These are phyloP conservation scores for Hapalemur alaotrensis DNA, from an alignment of 2,797 vertebrate genomes.

Conservation along the genomic window DNA sequence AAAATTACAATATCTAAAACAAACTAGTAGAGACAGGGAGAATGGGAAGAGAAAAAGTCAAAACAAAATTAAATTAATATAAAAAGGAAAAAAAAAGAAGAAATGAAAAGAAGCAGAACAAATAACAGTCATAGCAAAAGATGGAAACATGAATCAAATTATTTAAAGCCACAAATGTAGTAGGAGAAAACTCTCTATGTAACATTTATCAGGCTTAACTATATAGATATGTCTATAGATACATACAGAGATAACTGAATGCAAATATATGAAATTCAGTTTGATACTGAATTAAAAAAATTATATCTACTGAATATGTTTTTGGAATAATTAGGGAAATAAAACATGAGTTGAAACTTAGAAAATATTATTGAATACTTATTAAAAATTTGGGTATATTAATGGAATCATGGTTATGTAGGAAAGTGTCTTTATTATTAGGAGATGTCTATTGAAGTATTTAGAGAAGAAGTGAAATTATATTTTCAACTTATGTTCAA, in stretches of 20 bases:
- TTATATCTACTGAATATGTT: not conserved
- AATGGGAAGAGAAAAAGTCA: not conserved
- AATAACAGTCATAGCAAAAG: not conserved
- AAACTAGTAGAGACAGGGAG: not conserved
- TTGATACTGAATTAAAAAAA: not conserved
- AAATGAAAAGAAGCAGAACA: not conserved
- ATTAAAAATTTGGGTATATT: not conserved
- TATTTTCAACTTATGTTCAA: not conserved
- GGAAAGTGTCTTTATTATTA: not conserved
- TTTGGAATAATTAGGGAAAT: not conserved
- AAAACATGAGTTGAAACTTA: not conserved
- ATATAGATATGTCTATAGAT: not conserved
- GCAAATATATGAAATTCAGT: not conserved
- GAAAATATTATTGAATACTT: not conserved
- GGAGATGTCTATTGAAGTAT: not conserved
- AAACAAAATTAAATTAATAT: not conserved
- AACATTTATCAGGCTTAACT: not conserved
- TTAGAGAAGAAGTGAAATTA: not conserved
- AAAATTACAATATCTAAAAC: not conserved
- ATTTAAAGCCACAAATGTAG: not conserved
- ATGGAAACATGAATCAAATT: not conserved
- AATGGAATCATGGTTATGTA: not conserved
- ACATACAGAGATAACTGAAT: not conserved
- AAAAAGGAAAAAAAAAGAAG: not conserved
- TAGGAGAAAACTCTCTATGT: not conserved